Base-by-base conservation (phyloP, 2,888 invertebrate species). In the Nemoura dubitans region DNA sequence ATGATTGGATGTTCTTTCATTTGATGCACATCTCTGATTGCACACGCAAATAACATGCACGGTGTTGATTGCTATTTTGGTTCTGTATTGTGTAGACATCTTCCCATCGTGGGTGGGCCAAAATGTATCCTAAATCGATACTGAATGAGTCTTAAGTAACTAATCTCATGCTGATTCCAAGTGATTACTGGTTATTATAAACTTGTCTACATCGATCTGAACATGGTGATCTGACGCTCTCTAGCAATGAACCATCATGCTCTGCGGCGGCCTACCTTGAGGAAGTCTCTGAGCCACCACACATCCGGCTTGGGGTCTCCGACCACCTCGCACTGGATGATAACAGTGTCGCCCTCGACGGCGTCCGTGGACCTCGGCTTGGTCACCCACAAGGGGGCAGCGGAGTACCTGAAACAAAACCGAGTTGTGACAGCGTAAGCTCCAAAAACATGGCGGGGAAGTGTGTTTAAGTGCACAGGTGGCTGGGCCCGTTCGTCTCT, bases 261-360 rank as follows among this genome's bases (percentile, higher is more conserved):
- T 28, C 28, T 21, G 3, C 76, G 76, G n/a, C 10, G 29, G 16
- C 93, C 93, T 92, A 97, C 97, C 94, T 96, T 97, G 42, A 97
- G 92, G 92, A 96, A 96, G 91, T 97, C 97, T 89, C 97, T 93
- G 0, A 97, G 93, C 97, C 97, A 98, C 89, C 95, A 94, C 25
- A 98, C 96, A 89, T 97, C 96, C 28, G 97, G 97, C 90, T 96
- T 96, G 0, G 97, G 97, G 91, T 97, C 96, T 0, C 97, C 97
- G 76, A 96, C 95, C 27, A 98, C 97, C 91, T 97, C 97, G 90
- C 98, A 98, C 87, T 95, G 93, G 88, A 98, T 96, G 86, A 96
- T 95, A 86, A 98, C 96, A 26, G 96, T 96, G 90, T 97, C 97
- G 0, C 97, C 97, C 91, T 98, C 98, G 36, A 93, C 93, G 0